Evolutionary conservation across 2,888 invertebrate genomes (phyloP).

Genomic region (Stenodema calcarata): DNA sequence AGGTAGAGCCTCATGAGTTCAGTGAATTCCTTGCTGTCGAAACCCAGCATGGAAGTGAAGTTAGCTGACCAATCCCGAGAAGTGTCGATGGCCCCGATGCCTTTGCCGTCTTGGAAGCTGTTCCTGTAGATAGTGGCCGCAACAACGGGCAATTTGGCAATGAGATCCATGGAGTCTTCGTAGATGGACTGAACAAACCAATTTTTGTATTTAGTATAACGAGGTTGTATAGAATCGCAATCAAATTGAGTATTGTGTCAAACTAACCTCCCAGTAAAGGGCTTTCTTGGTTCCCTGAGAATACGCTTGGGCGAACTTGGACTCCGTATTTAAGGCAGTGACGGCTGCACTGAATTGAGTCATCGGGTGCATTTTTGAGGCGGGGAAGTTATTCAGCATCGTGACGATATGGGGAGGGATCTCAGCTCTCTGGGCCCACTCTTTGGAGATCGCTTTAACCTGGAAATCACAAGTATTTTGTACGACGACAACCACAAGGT

Average conservation of each 20-base stretch:
- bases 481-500: too few relatives aligned
- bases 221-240: too few relatives aligned
- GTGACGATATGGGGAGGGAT: constrained; percentile 91
- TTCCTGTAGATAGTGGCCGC: constrained; percentile 95
- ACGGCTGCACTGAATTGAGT: constrained; percentile 91
- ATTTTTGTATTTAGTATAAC: too few relatives aligned
- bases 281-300: constrained; percentile 84
- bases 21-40: constrained; percentile 77
- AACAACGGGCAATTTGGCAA: constrained; percentile 91
- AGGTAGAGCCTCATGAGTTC: constrained; percentile 93
- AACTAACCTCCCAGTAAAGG: constrained; percentile 84
- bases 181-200: constrained; percentile 70
- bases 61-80: constrained; percentile 93
- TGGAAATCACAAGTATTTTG: constrained; percentile 59
- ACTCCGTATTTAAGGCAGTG: constrained; percentile 90
- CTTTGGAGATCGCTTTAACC: constrained; percentile 75
- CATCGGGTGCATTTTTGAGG: constrained; percentile 86
- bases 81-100: constrained; percentile 86
- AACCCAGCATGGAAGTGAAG: constrained; percentile 91
- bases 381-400: constrained; percentile 90
- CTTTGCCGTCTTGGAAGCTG: constrained; percentile 78
- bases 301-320: constrained; percentile 90
- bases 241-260: background rate
- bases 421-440: constrained; percentile 87
- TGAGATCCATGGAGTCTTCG: constrained; percentile 93